phyloP scores from a whole-genome alignment of 2,888 invertebrate species.

The Callimorpha dominula region DNA sequence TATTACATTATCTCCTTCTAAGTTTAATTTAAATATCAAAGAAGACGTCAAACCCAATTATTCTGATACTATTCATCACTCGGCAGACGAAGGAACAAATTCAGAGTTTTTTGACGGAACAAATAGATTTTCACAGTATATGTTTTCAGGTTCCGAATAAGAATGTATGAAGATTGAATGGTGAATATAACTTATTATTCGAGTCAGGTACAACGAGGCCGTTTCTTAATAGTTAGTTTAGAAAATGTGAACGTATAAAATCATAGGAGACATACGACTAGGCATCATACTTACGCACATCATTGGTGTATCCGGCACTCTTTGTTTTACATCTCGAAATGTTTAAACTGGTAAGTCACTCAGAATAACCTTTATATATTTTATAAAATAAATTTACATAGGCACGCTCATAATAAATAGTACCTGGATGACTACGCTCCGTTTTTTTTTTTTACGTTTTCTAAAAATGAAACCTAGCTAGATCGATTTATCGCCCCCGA shows the following conservation, averaged over 20 bases:
- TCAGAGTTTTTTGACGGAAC: slow-evolving; percentile 34
- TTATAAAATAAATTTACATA: too few species aligned
- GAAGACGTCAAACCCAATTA: slow-evolving; percentile 24
- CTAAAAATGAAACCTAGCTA: too few species aligned
- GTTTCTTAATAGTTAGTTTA: slow-evolving; percentile 59
- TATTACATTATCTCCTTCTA: slow-evolving; percentile 15
- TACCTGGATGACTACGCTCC: too few species aligned
- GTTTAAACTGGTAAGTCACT: slow-evolving; percentile 61
- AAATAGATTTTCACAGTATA: slow-evolving; percentile 40
- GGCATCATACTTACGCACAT: not conserved
- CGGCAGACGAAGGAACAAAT: slow-evolving; percentile 26
- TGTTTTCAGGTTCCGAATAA: slow-evolving; percentile 16
- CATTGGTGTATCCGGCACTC: not conserved
- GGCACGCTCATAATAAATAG: too few species aligned
- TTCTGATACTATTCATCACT: slow-evolving; percentile 21
- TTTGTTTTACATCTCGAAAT: slow-evolving; percentile 42
- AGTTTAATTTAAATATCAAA: slow-evolving; percentile 28
- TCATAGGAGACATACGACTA: slow-evolving; percentile 14
- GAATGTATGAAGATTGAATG: slow-evolving; percentile 26
- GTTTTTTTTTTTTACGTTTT: too few species aligned
- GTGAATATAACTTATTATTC: slow-evolving; percentile 55
- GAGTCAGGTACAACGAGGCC: slow-evolving; percentile 57
- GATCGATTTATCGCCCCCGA: too few species aligned
- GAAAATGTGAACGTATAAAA: slow-evolving; percentile 67
- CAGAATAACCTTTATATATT: too few species aligned